Conservation (phyloP, 2,888 invertebrate genomes). For the Abrostola triplasia region DNA sequence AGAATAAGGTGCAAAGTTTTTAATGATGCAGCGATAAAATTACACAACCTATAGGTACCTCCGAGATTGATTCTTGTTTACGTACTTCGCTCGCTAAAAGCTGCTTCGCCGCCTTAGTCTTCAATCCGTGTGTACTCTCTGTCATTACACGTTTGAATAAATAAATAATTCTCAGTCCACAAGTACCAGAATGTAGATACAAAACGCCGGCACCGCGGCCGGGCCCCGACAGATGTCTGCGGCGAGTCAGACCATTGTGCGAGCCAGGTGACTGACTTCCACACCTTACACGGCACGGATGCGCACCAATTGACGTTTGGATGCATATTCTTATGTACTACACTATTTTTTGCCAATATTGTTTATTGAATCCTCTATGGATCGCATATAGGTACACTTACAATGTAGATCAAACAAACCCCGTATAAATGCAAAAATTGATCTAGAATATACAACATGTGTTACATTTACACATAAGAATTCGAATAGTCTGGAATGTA, state of each 20-base stretch:
- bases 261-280: slow-evolving; percentile 54
- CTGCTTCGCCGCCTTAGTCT: slow-evolving; percentile 9
- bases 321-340: slow-evolving; percentile 19
- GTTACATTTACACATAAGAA: too few relatives aligned
- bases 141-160: slow-evolving; percentile 33
- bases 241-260: slow-evolving; percentile 49
- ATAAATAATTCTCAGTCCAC: slow-evolving; percentile 24
- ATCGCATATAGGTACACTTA: too few relatives aligned
- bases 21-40: neutral
- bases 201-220: slow-evolving; percentile 15
- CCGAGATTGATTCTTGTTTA: neutral
- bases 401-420: too few relatives aligned
- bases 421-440: too few relatives aligned
- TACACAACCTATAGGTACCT: neutral
- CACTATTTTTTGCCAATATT: neutral
- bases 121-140: slow-evolving; percentile 10
- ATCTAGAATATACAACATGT: too few relatives aligned
- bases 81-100: slow-evolving; percentile 13
- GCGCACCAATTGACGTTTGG: slow-evolving; percentile 37
- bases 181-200: slow-evolving; percentile 38
- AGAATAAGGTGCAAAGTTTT: neutral
- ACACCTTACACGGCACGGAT: slow-evolving; percentile 44
- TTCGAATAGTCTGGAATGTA: too few relatives aligned
- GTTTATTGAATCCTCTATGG: neutral
- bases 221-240: slow-evolving; percentile 46